phyloP scores from a whole-genome alignment of 2,797 vertebrate species.

The Streptopelia turtur region DNA sequence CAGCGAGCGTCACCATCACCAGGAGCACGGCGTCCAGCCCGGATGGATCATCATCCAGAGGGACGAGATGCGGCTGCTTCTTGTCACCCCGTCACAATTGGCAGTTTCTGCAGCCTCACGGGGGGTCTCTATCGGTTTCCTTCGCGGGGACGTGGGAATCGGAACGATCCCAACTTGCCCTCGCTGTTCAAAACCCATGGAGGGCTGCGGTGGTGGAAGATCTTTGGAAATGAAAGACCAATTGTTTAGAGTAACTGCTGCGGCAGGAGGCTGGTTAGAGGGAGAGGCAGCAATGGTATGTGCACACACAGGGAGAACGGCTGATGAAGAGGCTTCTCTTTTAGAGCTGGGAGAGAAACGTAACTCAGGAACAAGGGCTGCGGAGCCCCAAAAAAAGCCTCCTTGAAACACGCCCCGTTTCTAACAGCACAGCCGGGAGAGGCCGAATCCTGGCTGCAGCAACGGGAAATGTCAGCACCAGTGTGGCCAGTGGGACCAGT shows the following conservation, averaged over 20 bases:
- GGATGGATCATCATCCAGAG: neutral
- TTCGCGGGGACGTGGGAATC: neutral
- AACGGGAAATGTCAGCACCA: neutral
- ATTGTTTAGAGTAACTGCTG: neutral
- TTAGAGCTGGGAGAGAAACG: neutral
- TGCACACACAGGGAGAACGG: neutral
- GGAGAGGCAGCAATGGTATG: neutral
- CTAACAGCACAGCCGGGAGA: rapidly evolving
- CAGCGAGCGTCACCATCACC: neutral
- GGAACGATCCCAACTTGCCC: neutral
- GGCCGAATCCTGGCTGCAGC: neutral
- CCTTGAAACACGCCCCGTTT: rapidly evolving
- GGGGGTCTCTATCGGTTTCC: neutral
- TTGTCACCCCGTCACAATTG: rapidly evolving
- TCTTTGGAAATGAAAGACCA: neutral
- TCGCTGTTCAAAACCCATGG: neutral
- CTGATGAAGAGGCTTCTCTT: neutral
- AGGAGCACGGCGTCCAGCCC: neutral
- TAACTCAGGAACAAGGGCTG: neutral
- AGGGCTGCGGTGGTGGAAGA: neutral
- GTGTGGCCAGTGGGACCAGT: no score
- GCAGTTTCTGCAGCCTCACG: neutral
- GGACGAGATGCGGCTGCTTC: rapidly evolving
- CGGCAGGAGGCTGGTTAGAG: neutral
- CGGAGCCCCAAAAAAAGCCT: neutral